A percentile compares a stretch with the other conserved stretches of the same genome.
Evolutionary conservation across 2,888 invertebrate genomes (phyloP).

Genomic region (Heliconius erato): DNA sequence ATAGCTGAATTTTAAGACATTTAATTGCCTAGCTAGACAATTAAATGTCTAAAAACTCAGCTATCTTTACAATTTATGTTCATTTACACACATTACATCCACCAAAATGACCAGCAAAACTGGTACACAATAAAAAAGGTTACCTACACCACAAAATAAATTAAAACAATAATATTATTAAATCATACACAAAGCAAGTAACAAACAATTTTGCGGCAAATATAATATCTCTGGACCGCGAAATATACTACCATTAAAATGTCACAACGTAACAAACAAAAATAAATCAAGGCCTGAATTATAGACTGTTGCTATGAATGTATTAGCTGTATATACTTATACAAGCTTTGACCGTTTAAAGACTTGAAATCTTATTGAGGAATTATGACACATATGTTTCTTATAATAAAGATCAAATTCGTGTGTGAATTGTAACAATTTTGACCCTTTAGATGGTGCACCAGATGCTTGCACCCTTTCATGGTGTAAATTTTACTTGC

Average conservation of each 20-base stretch:
- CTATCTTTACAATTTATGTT: background rate
- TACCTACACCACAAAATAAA: slow-evolving; percentile 40
- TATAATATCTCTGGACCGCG: slow-evolving; percentile 66
- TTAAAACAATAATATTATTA: slow-evolving; percentile 55
- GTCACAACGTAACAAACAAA: slow-evolving; percentile 53
- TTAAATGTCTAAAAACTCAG: background rate
- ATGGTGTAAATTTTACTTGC: slow-evolving; percentile 48
- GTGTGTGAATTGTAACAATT: slow-evolving; percentile 1
- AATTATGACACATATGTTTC: slow-evolving; percentile 6
- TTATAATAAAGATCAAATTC: slow-evolving; percentile 9
- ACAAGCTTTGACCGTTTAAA: slow-evolving; percentile 38
- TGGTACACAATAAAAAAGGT: background rate
- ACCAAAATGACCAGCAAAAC: background rate
- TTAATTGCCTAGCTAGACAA: too few relatives aligned
- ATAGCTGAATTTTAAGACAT: too few relatives aligned
- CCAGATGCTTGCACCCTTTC: slow-evolving; percentile 44
- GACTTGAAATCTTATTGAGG: slow-evolving; percentile 18
- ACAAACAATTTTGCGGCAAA: slow-evolving; percentile 65
- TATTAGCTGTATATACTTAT: slow-evolving; percentile 44
- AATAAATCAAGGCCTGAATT: slow-evolving; percentile 51
- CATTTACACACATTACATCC: background rate
- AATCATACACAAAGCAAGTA: slow-evolving; percentile 68
- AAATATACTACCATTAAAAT: slow-evolving; percentile 67
- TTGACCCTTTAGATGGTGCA: slow-evolving; percentile 38
- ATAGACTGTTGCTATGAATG: slow-evolving; percentile 50